Evolutionary conservation across 1,140 invertebrate species (phyloP).

Genomic region (Dreissena rostriformis): DNA sequence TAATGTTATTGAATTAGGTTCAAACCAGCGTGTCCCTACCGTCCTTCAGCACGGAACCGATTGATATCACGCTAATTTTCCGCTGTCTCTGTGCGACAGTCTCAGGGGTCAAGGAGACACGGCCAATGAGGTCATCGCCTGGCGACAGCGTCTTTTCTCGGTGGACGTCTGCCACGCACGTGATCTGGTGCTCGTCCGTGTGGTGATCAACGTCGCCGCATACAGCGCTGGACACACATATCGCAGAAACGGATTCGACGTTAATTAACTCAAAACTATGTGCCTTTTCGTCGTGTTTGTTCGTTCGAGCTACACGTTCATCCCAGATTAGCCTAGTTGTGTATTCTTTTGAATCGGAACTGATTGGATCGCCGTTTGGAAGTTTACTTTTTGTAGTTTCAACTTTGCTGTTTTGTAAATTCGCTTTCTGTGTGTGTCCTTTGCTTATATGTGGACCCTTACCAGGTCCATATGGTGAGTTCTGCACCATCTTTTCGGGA

Average conservation of each 20-base stretch:
- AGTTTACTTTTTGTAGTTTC: too few relatives aligned
- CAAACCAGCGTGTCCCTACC: conserved; percentile 41
- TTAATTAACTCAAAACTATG: conserved; percentile 7
- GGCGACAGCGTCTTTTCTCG: conserved; percentile 64
- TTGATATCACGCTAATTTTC: conserved; percentile 50
- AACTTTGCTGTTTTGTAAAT: too few relatives aligned
- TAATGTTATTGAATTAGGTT: too few relatives aligned
- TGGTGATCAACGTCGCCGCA: not conserved
- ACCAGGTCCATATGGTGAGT: conserved; percentile 9
- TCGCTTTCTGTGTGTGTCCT: too few relatives aligned
- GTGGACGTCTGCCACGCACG: conserved; percentile 74
- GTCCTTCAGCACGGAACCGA: conserved; percentile 34
- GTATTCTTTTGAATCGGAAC: too few relatives aligned
- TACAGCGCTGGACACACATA: not conserved
- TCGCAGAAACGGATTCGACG: not conserved
- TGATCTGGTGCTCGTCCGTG: conserved; percentile 62
- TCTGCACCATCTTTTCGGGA: not conserved
- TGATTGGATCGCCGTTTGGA: too few relatives aligned
- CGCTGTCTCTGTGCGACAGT: conserved; percentile 13
- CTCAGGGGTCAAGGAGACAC: conserved; percentile 11
- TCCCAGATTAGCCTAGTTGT: too few relatives aligned
- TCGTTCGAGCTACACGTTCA: conserved; percentile 10
- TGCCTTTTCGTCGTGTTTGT: conserved; percentile 11
- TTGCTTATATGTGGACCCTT: too few relatives aligned
- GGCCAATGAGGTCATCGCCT: conserved; percentile 9